phyloP scores from a whole-genome alignment of 2,113 vertebrate genomes.

The Xiphorhynchus elegans region DNA sequence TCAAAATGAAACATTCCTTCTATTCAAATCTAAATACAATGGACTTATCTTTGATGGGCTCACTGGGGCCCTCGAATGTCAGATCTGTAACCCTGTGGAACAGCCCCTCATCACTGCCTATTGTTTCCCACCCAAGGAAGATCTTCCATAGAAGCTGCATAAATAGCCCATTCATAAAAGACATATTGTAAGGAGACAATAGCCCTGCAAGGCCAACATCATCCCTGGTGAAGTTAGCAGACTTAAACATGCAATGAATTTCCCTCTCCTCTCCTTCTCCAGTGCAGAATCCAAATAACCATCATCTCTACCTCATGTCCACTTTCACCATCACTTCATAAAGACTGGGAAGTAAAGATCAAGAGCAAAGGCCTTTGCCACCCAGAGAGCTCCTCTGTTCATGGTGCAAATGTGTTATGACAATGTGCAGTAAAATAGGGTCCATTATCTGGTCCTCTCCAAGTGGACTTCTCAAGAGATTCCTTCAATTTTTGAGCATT shows the following conservation, averaged over 20 bases:
- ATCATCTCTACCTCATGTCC: background rate
- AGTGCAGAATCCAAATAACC: background rate
- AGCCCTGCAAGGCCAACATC: background rate
- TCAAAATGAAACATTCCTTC: background rate
- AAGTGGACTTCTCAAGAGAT: background rate
- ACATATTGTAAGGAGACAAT: conserved; percentile 23
- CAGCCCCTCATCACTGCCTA: background rate
- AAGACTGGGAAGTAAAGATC: background rate
- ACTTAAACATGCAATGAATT: conserved; percentile 12
- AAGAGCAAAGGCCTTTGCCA: background rate
- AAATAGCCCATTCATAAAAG: conserved; percentile 39
- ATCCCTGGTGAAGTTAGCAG: background rate
- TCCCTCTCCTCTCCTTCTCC: background rate
- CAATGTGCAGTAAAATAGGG: background rate
- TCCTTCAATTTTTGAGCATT: background rate
- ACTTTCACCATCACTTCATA: background rate
- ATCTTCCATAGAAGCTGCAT: background rate
- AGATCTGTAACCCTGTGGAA: background rate
- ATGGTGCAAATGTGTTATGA: background rate
- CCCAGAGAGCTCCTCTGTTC: background rate
- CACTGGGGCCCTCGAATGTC: background rate
- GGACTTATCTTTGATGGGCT: background rate
- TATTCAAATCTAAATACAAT: conserved; percentile 51
- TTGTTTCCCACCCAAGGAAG: conserved; percentile 23
- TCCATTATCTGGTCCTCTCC: background rate